Base-by-base conservation (phyloP, 2,888 invertebrate species). In the Drepana falcataria region DNA sequence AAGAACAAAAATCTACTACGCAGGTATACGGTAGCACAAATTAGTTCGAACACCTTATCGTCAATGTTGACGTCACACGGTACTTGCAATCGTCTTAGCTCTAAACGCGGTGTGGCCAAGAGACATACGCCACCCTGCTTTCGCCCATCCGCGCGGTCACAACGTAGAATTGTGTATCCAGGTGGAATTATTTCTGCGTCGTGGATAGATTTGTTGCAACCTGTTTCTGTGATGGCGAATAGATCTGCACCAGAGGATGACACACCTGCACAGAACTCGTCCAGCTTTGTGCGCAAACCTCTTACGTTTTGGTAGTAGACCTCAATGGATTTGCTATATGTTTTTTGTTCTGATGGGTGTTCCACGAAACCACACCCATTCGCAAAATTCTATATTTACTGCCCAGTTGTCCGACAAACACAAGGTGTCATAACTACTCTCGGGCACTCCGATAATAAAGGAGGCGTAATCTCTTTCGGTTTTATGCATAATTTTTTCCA, bases 351-450 rank as follows among this genome's bases (percentile, higher is more conserved):
- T 0, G 48, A 53, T 35, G 55, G 48, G 47, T 3, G 53, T 51
- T 58, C 33, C 21, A 21, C 56, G 55, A 59, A 61, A 61, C 55
- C 59, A 63, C 7, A 59, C 35, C 62, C 63, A 62, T 54, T 65
- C 61, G 49, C 56, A 51, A 33, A 57, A 63, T 47, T 63, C 53
- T 3, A 59, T 53, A 41, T 60, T 59, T 2, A 57, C 3, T 0
- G 63, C 59, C 66, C 63, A 66, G 37, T 21, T 53, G 0, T 59
- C 53, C 4, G 49, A 48, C 0, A 49, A 40, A 41, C 54, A 56
- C 0, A 66, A 6, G 48, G 54, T 54, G 9, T 53, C 54, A 41
- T 56, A 64, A 1, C 21, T 0, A 7, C 49, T 52, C 21, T 64
- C 61, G 1, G 59, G 59, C 1, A 66, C 63, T 34, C 57, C 60